Evolutionary conservation across 1,140 invertebrate genomes (phyloP).

Genomic region (Nasonia giraulti): DNA sequence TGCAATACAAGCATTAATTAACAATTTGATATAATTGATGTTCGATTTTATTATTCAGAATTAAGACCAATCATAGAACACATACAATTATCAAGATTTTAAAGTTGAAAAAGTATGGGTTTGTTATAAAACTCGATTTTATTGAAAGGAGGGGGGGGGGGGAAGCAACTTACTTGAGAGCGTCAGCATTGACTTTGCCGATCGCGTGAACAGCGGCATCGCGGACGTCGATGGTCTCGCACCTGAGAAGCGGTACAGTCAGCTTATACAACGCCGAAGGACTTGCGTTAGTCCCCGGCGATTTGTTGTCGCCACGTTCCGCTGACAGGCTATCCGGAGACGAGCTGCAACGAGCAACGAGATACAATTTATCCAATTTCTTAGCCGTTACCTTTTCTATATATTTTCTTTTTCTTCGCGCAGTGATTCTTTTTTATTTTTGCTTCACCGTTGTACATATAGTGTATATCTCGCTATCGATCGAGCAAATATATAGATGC

Average conservation of each 20-base stretch:
- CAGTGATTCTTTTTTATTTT: not conserved
- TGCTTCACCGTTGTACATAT: not conserved
- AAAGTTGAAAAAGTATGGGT: no score
- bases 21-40: no score
- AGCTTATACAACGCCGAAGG: slow-evolving; percentile 93
- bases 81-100: no score
- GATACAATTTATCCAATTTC: not conserved
- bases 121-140: no score
- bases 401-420: not conserved
- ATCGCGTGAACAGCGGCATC: slow-evolving; percentile 95
- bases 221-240: slow-evolving; percentile 93
- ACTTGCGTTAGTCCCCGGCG: slow-evolving; percentile 78
- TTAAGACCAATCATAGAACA: no score
- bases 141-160: no score
- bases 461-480: not conserved
- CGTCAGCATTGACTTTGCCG: slow-evolving; percentile 93
- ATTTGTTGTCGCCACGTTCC: slow-evolving; percentile 83
- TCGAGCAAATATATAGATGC: not conserved
- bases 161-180: slow-evolving; percentile 88
- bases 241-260: slow-evolving; percentile 90
- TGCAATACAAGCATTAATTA: no score
- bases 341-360: slow-evolving; percentile 76
- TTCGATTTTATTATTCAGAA: no score
- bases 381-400: not conserved
- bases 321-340: slow-evolving; percentile 90